Percentiles rank a stretch among this genome's conserved stretches.
Conservation (phyloP, 2,797 vertebrate species). For the Pseudochirops corinnae region DNA sequence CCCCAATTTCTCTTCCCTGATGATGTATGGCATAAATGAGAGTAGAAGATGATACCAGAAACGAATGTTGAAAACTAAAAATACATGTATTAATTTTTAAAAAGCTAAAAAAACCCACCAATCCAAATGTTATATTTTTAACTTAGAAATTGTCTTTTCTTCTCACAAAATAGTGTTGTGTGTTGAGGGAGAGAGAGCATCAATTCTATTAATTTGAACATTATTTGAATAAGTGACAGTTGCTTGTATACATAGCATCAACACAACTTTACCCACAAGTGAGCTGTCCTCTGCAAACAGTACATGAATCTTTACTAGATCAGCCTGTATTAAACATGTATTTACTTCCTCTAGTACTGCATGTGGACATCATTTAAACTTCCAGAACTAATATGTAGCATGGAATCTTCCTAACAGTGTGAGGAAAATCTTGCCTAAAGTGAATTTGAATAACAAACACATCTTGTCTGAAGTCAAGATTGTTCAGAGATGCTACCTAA, state of each 20-base stretch:
- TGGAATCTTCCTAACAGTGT: constrained; percentile 4
- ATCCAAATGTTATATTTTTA: not conserved
- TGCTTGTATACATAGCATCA: not conserved
- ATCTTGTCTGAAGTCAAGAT: not conserved
- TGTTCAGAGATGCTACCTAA: not conserved
- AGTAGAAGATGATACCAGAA: too few relatives aligned
- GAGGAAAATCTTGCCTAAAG: constrained; percentile 1
- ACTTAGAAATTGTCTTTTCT: not conserved
- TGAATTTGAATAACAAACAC: constrained; percentile 23
- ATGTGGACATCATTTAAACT: not conserved
- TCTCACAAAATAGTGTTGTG: constrained; percentile 11
- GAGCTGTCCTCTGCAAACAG: not conserved
- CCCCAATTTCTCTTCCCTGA: not conserved
- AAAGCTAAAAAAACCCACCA: not conserved
- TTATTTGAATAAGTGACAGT: not conserved
- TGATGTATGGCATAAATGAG: too few relatives aligned
- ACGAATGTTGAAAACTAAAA: too few relatives aligned
- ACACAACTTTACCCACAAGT: not conserved
- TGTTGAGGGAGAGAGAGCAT: not conserved
- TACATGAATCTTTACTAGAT: not conserved
- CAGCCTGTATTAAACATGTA: constrained; percentile 31
- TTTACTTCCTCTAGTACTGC: not conserved
- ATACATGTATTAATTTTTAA: too few relatives aligned
- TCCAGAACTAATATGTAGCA: constrained; percentile 27
- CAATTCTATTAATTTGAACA: not conserved